Evolutionary conservation across 2,797 vertebrate species (phyloP).

Genomic region (Eospalax fontanierii): DNA sequence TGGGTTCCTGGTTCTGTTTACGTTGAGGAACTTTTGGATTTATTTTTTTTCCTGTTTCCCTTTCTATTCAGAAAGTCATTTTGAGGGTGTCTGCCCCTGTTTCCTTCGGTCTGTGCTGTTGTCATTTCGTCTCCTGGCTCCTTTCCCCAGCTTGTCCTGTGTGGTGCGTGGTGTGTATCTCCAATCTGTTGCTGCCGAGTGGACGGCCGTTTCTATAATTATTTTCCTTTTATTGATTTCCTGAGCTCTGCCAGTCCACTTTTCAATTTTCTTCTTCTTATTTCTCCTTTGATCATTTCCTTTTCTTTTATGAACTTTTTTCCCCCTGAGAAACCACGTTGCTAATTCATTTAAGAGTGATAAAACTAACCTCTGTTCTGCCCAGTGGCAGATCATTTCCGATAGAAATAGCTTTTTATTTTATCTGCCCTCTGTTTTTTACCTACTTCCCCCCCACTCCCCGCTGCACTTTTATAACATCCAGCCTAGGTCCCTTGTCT

Average conservation of each 20-base stretch:
- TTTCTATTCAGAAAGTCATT: not conserved
- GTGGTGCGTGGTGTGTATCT: not conserved
- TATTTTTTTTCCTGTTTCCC: not conserved
- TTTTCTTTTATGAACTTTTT: constrained; percentile 11
- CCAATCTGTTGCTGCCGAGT: constrained; percentile 23
- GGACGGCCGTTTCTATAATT: constrained; percentile 38
- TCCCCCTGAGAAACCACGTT: not conserved
- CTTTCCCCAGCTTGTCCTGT: not conserved
- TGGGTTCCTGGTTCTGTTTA: not conserved
- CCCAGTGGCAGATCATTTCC: not conserved
- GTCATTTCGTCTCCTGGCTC: not conserved
- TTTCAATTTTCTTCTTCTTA: constrained; percentile 11
- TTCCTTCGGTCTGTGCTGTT: not conserved
- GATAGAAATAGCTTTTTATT: not conserved
- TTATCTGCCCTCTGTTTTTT: not conserved
- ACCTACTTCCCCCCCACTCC: not conserved
- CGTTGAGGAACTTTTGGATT: not conserved
- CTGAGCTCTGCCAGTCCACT: not conserved
- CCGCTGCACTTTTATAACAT: fast-evolving
- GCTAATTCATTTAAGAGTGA: not conserved
- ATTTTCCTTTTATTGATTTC: constrained; percentile 66
- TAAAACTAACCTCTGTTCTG: not conserved
- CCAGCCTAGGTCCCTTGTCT: not conserved
- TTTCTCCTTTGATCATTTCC: constrained; percentile 39
- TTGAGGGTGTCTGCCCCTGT: not conserved